phyloP scores from a whole-genome alignment of 2,888 invertebrate genomes.

The Plagiodera versicolora region DNA sequence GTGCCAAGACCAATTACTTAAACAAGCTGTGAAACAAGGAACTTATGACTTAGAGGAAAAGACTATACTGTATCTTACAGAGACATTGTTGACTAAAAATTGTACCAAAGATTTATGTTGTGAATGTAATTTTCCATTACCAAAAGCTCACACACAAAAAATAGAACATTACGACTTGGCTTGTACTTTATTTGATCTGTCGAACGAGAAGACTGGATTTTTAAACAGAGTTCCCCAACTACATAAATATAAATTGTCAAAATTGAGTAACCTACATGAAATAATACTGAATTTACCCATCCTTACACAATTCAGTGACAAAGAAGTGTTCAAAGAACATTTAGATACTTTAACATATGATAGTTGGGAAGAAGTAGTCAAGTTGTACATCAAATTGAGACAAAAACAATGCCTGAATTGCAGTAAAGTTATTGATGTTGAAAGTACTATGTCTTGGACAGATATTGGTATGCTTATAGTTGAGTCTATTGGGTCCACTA shows the following conservation, averaged over 20 bases:
- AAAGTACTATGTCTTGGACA: slow-evolving; percentile 63
- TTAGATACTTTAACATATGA: slow-evolving; percentile 61
- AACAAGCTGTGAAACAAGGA: slow-evolving; percentile 38
- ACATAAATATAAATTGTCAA: slow-evolving; percentile 62
- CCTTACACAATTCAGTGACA: slow-evolving; percentile 65
- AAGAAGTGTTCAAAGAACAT: slow-evolving; percentile 59
- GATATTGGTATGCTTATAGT: slow-evolving; percentile 62
- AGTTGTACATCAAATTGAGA: slow-evolving; percentile 61
- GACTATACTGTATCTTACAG: slow-evolving; percentile 54
- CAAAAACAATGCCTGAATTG: slow-evolving; percentile 66
- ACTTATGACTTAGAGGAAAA: slow-evolving; percentile 21
- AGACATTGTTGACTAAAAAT: slow-evolving; percentile 59
- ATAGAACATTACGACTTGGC: slow-evolving; percentile 61
- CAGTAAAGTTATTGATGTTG: slow-evolving; percentile 56
- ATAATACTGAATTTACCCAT: slow-evolving; percentile 60
- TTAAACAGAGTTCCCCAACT: slow-evolving; percentile 65
- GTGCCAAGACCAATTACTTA: slow-evolving; percentile 50
- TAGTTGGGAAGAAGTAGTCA: slow-evolving; percentile 62
- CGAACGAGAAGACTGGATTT: slow-evolving; percentile 51
- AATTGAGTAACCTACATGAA: slow-evolving; percentile 55
- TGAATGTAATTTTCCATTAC: slow-evolving; percentile 64
- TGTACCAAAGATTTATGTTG: slow-evolving; percentile 60
- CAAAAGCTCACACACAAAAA: slow-evolving; percentile 55
- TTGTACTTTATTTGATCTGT: slow-evolving; percentile 56
- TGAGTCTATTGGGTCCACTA: slow-evolving; percentile 62